A percentile compares a stretch with the other conserved stretches of the same genome.
Evolutionary conservation across 2,113 vertebrate genomes (phyloP).

Genomic region (Misgurnus anguillicaudatus): DNA sequence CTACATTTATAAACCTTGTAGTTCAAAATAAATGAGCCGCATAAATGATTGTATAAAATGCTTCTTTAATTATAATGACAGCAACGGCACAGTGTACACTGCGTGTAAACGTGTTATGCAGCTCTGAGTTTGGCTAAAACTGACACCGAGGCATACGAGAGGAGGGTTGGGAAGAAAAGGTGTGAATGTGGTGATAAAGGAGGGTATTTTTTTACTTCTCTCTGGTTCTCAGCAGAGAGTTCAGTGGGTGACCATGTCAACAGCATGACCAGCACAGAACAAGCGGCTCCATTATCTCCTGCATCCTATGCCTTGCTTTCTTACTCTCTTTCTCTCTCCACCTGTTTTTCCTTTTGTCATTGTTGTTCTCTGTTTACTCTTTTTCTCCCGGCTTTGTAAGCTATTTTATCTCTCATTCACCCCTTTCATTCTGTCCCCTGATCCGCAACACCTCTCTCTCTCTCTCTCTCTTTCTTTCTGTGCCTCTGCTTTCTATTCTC

Average conservation of each 20-base stretch:
- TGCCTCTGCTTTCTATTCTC: conserved; percentile 56
- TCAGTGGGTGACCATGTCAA: conserved; percentile 48
- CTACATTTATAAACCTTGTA: too few relatives aligned
- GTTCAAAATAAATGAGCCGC: too few relatives aligned
- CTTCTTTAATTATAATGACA: neutral
- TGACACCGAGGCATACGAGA: conserved; percentile 3
- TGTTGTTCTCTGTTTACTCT: conserved; percentile 44
- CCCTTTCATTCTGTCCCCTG: conserved; percentile 12
- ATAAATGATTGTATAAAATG: too few relatives aligned
- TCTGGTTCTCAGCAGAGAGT: conserved; percentile 33
- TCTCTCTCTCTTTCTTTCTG: neutral
- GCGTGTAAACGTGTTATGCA: neutral
- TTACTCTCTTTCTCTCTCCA: conserved; percentile 11
- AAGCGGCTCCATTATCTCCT: conserved; percentile 1
- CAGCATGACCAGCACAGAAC: neutral
- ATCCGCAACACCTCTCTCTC: conserved; percentile 26
- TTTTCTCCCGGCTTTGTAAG: conserved; percentile 48
- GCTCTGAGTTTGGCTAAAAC: conserved; percentile 8
- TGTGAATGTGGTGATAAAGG: conserved; percentile 56
- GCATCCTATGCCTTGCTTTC: neutral
- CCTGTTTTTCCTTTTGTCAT: conserved; percentile 12
- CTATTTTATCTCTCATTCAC: conserved; percentile 10
- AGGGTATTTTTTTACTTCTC: neutral
- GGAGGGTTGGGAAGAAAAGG: conserved; percentile 22
- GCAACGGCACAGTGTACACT: neutral